These are phyloP conservation scores for Hesperophylax magnus DNA, from an alignment of 1,140 invertebrate species.

Conservation along the genomic window DNA sequence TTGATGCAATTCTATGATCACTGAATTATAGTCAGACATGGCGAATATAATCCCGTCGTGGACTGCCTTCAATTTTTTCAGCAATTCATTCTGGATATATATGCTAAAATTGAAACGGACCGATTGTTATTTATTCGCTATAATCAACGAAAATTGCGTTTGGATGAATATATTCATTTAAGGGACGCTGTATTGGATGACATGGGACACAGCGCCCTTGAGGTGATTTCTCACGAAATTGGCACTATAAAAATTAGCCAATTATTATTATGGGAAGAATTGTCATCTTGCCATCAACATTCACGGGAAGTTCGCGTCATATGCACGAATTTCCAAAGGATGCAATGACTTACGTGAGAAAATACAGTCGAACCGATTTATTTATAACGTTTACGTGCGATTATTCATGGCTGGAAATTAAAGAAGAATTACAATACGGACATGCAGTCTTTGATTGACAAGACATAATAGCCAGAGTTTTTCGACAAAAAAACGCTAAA, in stretches of 20 bases:
- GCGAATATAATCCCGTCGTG: no score
- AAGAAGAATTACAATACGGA: conserved; percentile 57
- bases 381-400: conserved; percentile 70
- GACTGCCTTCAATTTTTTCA: conserved; percentile 58
- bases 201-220: no score
- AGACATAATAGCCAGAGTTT: conserved; percentile 64
- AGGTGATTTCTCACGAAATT: no score
- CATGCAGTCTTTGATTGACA: conserved; percentile 58
- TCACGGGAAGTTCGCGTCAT: conserved; percentile 62
- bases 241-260: no score
- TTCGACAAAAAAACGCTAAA: conserved; percentile 67
- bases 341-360: conserved; percentile 61
- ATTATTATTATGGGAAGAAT: conserved; percentile 57
- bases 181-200: conserved; percentile 60
- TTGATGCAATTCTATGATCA: no score
- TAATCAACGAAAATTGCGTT: conserved; percentile 62
- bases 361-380: conserved; percentile 64
- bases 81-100: conserved; percentile 64
- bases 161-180: conserved; percentile 62
- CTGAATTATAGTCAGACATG: no score
- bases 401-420: conserved; percentile 66
- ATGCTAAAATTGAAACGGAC: conserved; percentile 64
- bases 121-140: conserved; percentile 59
- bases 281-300: conserved; percentile 62
- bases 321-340: conserved; percentile 66